Evolutionary conservation across 2,888 invertebrate species (phyloP).

Genomic region (Operophtera brumata): DNA sequence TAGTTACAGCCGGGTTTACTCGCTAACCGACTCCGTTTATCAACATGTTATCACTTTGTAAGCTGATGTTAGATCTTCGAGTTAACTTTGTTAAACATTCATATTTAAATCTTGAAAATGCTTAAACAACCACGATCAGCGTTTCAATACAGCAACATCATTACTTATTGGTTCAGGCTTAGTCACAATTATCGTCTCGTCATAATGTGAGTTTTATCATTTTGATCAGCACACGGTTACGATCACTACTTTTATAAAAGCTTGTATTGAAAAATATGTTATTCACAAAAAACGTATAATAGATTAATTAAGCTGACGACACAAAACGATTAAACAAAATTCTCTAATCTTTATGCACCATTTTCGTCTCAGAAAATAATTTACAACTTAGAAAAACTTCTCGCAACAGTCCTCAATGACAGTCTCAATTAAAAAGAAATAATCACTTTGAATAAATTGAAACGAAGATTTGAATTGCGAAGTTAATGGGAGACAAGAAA

Average conservation of each 20-base stretch:
- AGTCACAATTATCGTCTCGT: too few relatives aligned
- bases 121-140: neutral
- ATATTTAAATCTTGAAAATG: neutral
- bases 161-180: too few relatives aligned
- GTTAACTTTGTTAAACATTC: neutral
- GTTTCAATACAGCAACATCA: too few relatives aligned
- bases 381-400: neutral
- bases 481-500: neutral
- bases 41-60: constrained; percentile 5
- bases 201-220: too few relatives aligned
- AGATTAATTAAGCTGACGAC: too few relatives aligned
- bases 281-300: too few relatives aligned
- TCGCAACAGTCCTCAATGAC: neutral
- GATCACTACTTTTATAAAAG: too few relatives aligned
- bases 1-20: neutral
- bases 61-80: neutral
- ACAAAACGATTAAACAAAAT: too few relatives aligned
- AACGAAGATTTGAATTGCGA: constrained; percentile 4
- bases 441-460: constrained; percentile 6
- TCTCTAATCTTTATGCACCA: neutral
- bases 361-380: neutral
- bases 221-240: too few relatives aligned
- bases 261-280: too few relatives aligned
- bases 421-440: constrained; percentile 6
- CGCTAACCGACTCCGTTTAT: neutral